These are phyloP conservation scores for Odobenus rosmarus DNA, from an alignment of 2,113 vertebrate genomes.

Conservation along the genomic window DNA sequence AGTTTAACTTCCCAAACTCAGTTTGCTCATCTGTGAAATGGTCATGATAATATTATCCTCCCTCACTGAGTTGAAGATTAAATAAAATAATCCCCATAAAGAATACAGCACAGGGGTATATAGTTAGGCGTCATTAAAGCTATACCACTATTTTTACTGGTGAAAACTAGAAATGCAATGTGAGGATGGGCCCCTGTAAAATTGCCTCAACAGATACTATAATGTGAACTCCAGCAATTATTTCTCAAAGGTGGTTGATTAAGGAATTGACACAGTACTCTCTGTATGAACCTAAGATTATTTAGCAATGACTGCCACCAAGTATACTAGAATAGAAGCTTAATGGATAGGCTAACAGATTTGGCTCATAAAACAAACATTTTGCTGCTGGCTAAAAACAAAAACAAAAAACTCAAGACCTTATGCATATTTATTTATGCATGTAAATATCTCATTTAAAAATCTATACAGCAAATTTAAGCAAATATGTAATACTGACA, in stretches of 20 bases:
- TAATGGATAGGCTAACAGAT: background rate
- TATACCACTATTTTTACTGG: background rate
- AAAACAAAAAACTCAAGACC: background rate
- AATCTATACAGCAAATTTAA: background rate
- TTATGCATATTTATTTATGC: background rate
- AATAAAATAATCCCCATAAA: background rate
- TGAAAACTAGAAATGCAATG: slow-evolving; percentile 4
- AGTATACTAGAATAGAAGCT: background rate
- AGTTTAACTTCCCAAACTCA: slow-evolving; percentile 2
- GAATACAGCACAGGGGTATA: background rate
- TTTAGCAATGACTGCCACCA: background rate
- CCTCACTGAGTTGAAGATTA: background rate
- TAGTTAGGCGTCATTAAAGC: background rate
- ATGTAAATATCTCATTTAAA: slow-evolving; percentile 34
- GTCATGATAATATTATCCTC: background rate
- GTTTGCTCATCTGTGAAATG: slow-evolving; percentile 31
- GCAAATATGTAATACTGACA: background rate
- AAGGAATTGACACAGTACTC: background rate
- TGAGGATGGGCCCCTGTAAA: background rate
- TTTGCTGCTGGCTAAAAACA: background rate
- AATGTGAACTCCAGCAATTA: background rate
- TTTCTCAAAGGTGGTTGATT: slow-evolving; percentile 18
- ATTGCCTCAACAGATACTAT: background rate
- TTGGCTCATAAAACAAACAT: background rate
- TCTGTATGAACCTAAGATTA: background rate